phyloP scores from a whole-genome alignment of 2,888 invertebrate species.

The Sepioteuthis lessoniana region DNA sequence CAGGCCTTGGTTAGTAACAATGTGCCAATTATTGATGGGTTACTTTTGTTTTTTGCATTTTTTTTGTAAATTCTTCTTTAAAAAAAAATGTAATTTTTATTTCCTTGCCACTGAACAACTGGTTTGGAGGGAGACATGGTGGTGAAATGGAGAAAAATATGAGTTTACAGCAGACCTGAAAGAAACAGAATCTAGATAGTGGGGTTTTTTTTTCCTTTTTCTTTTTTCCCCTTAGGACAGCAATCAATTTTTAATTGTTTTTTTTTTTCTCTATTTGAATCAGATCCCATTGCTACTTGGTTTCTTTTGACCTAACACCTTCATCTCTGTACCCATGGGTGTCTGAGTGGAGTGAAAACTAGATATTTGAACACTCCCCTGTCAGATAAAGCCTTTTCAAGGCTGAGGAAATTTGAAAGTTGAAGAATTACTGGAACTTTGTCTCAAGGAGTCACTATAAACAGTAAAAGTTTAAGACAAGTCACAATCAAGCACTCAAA shows the following conservation, averaged over 20 bases:
- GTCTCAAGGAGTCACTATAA: too few relatives aligned
- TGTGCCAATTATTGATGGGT: neutral
- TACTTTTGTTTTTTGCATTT: conserved; percentile 3
- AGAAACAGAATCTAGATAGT: neutral
- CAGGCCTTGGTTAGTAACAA: neutral
- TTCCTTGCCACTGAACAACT: neutral
- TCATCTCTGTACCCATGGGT: neutral
- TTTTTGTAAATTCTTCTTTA: neutral
- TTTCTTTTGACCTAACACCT: neutral
- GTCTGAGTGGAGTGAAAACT: too few relatives aligned
- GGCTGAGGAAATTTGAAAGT: too few relatives aligned
- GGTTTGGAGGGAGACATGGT: neutral
- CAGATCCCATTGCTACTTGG: neutral
- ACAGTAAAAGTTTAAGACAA: too few relatives aligned
- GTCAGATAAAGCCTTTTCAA: too few relatives aligned
- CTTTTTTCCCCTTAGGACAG: neutral
- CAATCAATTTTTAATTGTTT: neutral
- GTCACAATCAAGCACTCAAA: too few relatives aligned
- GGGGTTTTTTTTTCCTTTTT: neutral
- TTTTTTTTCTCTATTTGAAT: neutral
- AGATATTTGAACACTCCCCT: too few relatives aligned
- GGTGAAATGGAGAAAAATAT: neutral
- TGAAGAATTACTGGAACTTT: too few relatives aligned
- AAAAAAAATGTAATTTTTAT: neutral
- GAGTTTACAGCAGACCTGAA: neutral